Evolutionary conservation across 2,797 vertebrate genomes (phyloP), one percentile per base, ranked within the genome.

Genomic region (Danio choprae): DNA sequence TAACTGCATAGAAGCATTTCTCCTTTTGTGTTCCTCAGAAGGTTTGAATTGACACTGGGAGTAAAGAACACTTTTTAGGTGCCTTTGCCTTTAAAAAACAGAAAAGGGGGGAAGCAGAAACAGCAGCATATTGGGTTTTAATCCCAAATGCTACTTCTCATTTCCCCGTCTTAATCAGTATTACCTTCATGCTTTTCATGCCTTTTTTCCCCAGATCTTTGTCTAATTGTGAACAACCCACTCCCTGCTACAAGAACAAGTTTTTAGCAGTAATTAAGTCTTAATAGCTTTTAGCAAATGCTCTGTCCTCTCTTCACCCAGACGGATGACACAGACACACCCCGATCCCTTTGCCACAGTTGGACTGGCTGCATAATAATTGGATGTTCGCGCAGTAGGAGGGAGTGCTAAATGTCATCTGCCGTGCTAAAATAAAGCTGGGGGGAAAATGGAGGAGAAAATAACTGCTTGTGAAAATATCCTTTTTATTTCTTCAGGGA

Each of bases 211-310:
- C 51, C 55, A 51, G 16, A 53, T 64, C 62, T 40, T 71, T 20
- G 41, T 77, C 60, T 56, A 71, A 68, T 46, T 79, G 59, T 41
- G 55, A 74, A 72, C 48, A 63, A 51, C 18, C 12, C 29, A 20
- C 80, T 80, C 77, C n/a, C 70, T 56, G 64, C 56, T 77, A 62
- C 41, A n/a, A 68, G 36, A 65, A 60, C 16, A 4, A 4, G 20
- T 71, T 63, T 64, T 71, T 44, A 60, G 74, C 68, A 83, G 64
- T 79, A 83, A 79, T 84, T 75, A 65, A 72, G 51, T 75, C 77
- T 53, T 70, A 78, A 81, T 79, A 60, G 78, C 46, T 79, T 74
- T 79, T 64, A 72, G 74, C 46, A 10, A 79, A 79, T 51, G 36
- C 36, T 60, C 67, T 9, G 77, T 53, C 44, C 46, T 46, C 36